Evolutionary conservation across 23 tunicate species (phyloP).

Genomic region (Ciona savignyi): DNA sequence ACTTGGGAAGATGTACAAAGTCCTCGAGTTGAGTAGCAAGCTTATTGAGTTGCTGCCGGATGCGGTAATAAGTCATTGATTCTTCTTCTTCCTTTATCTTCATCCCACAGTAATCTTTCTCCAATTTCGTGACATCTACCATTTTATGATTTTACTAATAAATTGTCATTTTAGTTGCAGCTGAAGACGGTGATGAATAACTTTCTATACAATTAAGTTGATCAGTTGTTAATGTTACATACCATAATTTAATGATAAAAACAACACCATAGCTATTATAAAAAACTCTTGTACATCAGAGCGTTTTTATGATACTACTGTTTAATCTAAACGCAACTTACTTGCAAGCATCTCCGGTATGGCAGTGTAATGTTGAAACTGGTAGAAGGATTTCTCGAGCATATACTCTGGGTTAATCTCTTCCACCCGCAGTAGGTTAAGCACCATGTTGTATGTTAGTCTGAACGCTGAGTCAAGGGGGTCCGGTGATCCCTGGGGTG

Average conservation of each 20-base stretch:
- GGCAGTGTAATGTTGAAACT: constrained; percentile 92
- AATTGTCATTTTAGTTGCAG: no score
- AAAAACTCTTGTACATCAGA: no score
- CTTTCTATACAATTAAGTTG: no score
- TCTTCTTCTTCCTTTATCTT: constrained; percentile 57
- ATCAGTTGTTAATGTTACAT: no score
- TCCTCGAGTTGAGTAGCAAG: constrained; percentile 64
- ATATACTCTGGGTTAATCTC: constrained; percentile 97
- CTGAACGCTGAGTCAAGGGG: constrained; percentile 94
- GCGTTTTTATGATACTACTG: no score
- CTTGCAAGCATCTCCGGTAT: constrained; percentile 78
- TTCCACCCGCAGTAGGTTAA: constrained; percentile 85
- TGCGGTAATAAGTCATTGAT: constrained; percentile 74
- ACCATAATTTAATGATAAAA: no score
- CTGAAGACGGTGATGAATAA: no score
- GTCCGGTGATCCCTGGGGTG: constrained; percentile 75
- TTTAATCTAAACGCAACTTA: no score
- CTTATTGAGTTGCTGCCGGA: constrained; percentile 78
- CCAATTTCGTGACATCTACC: constrained; percentile 46
- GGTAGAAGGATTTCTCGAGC: constrained; percentile 97
- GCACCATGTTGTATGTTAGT: constrained; percentile 95
- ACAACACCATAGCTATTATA: no score
- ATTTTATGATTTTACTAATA: no score
- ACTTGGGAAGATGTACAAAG: constrained; percentile 67
- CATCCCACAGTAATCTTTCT: constrained; percentile 24